These are phyloP conservation scores for Chesias legatella DNA, from an alignment of 2,888 invertebrate species.

Conservation along the genomic window DNA sequence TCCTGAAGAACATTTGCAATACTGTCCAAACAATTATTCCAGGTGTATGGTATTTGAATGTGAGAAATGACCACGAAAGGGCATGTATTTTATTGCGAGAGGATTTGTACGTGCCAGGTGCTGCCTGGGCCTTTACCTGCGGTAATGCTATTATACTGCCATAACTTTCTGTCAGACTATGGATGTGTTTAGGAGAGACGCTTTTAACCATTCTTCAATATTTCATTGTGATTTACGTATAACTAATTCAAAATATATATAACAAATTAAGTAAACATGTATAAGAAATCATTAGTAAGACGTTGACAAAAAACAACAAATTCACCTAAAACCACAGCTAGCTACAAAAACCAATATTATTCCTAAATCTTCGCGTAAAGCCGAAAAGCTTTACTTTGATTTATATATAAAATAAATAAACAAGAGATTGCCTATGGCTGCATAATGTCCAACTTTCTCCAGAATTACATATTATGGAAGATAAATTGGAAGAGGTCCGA, in stretches of 20 bases:
- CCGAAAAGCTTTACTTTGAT: constrained; percentile 3
- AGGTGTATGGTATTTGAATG: background rate
- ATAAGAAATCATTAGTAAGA: too few relatives aligned
- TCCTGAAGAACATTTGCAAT: too few relatives aligned
- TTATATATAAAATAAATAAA: constrained; percentile 23
- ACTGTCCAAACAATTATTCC: too few relatives aligned
- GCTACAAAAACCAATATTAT: background rate
- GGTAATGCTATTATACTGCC: constrained; percentile 44
- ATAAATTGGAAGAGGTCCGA: constrained; percentile 57
- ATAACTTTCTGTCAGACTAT: constrained; percentile 26
- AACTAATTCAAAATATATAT: too few relatives aligned
- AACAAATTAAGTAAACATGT: too few relatives aligned
- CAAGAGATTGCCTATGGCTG: constrained; percentile 24
- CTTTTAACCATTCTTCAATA: too few relatives aligned
- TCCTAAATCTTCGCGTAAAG: constrained; percentile 1
- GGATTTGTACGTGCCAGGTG: constrained; percentile 61
- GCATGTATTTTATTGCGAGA: constrained; percentile 39
- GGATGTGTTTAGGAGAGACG: too few relatives aligned
- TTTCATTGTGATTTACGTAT: too few relatives aligned
- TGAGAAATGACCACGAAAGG: constrained; percentile 25
- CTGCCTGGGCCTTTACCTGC: constrained; percentile 60
- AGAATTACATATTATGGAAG: constrained; percentile 54
- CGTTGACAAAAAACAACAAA: too few relatives aligned
- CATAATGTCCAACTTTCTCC: constrained; percentile 45
- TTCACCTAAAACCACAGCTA: background rate